Percentiles rank a stretch among this genome's conserved stretches.
Conservation (phyloP, 2,113 vertebrate genomes). For the Ptilonorhynchus violaceus region DNA sequence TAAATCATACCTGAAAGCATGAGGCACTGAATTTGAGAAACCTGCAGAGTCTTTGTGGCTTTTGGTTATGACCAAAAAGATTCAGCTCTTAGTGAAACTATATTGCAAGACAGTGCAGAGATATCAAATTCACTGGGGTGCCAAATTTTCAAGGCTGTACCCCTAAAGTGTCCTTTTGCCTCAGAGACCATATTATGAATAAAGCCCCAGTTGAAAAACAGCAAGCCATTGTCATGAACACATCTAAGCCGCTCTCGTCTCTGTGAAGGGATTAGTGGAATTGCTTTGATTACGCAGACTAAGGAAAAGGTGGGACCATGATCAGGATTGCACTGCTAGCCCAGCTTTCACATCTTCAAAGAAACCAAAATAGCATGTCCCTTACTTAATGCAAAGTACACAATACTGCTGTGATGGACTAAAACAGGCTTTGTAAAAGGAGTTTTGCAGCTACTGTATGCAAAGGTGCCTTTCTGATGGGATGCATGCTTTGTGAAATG, state of each 20-base stretch:
- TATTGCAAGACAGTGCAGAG: background rate
- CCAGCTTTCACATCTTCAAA: conserved; percentile 6
- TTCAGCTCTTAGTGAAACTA: background rate
- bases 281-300: conserved; percentile 34
- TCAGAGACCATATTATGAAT: background rate
- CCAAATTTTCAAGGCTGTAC: background rate
- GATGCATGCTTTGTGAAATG: background rate
- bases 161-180: background rate
- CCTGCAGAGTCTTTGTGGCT: background rate
- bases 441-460: background rate
- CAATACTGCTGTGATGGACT: background rate
- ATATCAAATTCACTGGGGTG: background rate
- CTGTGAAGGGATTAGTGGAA: conserved; percentile 36
- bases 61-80: background rate
- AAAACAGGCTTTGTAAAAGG: background rate
- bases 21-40: background rate
- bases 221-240: background rate
- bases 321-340: background rate
- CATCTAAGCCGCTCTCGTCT: background rate
- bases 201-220: background rate
- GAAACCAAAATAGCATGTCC: background rate
- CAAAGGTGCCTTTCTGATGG: background rate
- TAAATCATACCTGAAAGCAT: background rate
- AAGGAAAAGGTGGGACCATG: background rate
- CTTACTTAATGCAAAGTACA: conserved; percentile 5